Evolutionary conservation across 2,797 vertebrate species (phyloP), one percentile per base, ranked within the genome.

Genomic region (Galaxias olidus): DNA sequence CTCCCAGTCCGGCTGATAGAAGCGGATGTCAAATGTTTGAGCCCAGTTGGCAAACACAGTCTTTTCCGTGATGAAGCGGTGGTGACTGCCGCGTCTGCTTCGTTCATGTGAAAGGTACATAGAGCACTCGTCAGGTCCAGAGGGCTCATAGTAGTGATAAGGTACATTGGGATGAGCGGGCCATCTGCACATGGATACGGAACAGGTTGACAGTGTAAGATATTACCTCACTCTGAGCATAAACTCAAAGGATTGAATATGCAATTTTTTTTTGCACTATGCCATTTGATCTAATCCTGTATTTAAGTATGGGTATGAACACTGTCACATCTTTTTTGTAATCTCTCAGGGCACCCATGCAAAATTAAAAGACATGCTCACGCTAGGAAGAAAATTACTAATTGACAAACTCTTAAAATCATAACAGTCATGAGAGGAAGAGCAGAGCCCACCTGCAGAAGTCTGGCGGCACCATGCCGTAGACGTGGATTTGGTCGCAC

Each of bases 81-180:
- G 96, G 61, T 97, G 95, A 72, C 96, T 96, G 68, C 96, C 96
- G 64, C 90, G 91, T 1, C 84, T 90, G 56, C 92, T 95, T 56
- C 91, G 92, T 87, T 98, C 96, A 0, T 98, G 96, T 12, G 95
- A 93, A 48, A 98, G 85, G 85, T 98, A 98, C 95, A 96, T 96
- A 15, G 94, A 92, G 84, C 96, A 98, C 75, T 98, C 96, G 1
- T 94, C 90, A 0, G 92, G 90, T 41, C 96, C 96, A 9, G 80
- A 69, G n/a, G 95, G 94, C 71, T 98, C 95, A 0, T 98, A 98
- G 84, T 98, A 98, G 84, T 98, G 96, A 83, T 98, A 98, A n/a
- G 96, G 95, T 85, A 97, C 91, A 0, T 92, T 91, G 51, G 72
- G 89, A 77, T 91, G 93, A 48, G 88, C 86, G 60, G 93, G 84